A percentile compares a stretch with the other conserved stretches of the same genome.
Conservation (phyloP, 2,113 vertebrate species). For the Stigmatopora argus region DNA sequence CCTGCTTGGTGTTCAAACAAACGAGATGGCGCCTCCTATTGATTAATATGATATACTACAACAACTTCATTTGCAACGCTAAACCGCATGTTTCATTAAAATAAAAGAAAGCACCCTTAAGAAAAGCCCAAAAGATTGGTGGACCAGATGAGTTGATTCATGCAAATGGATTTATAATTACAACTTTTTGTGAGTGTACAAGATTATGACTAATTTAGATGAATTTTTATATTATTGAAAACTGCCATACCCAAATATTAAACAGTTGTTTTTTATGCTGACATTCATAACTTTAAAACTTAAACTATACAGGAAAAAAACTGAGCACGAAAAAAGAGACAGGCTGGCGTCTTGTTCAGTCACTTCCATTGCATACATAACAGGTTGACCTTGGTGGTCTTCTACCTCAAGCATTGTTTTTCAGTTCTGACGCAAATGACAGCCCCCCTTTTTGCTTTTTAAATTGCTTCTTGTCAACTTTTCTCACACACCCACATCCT, state of each 20-base stretch:
- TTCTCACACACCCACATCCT: slow-evolving; percentile 43
- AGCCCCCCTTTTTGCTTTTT: slow-evolving; percentile 47
- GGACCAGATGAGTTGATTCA: neutral
- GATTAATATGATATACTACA: slow-evolving; percentile 23
- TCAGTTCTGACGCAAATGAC: slow-evolving; percentile 47
- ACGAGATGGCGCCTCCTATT: slow-evolving; percentile 34
- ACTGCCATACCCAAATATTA: neutral
- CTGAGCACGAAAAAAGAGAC: neutral
- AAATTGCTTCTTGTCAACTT: slow-evolving; percentile 42
- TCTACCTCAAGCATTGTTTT: slow-evolving; percentile 60
- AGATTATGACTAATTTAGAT: neutral
- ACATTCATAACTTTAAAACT: neutral
- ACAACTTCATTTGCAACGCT: too few relatives aligned
- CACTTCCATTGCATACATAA: slow-evolving; percentile 23
- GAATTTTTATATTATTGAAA: neutral
- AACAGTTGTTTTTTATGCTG: neutral
- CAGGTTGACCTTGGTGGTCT: slow-evolving; percentile 55
- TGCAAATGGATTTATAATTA: neutral
- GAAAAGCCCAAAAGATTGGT: neutral
- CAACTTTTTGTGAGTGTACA: neutral
- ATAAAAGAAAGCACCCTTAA: neutral
- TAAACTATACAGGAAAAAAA: slow-evolving; percentile 12
- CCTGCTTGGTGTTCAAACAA: slow-evolving; percentile 1
- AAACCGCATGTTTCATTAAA: neutral
- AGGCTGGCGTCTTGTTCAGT: slow-evolving; percentile 32